Conservation (phyloP, 2,113 vertebrate species). For the Gadus chalcogrammus region DNA sequence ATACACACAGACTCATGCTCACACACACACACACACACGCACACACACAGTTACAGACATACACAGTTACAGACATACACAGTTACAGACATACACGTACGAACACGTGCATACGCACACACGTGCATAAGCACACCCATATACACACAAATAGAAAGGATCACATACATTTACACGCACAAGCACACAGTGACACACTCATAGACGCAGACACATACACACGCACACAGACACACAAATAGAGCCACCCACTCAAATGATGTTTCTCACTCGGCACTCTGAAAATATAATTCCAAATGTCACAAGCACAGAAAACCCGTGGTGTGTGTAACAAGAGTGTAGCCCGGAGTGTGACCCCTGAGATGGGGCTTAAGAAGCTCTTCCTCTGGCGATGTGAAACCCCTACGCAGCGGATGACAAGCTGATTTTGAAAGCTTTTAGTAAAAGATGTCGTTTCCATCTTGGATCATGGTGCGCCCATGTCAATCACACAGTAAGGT, state of each 20-base stretch:
- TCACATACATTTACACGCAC: not conserved
- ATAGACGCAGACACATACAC: not conserved
- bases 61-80: too few relatives aligned
- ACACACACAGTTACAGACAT: too few relatives aligned
- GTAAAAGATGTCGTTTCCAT: not conserved
- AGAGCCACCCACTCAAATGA: constrained; percentile 26
- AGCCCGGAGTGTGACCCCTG: constrained; percentile 18
- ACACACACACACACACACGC: too few relatives aligned
- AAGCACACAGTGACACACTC: not conserved
- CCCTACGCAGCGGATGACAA: not conserved
- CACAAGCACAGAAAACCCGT: constrained; percentile 9
- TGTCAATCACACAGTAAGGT: too few relatives aligned
- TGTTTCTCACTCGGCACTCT: constrained; percentile 21
- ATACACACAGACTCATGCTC: too few relatives aligned
- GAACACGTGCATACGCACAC: too few relatives aligned
- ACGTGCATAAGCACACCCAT: too few relatives aligned
- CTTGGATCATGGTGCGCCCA: too few relatives aligned
- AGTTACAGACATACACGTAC: too few relatives aligned
- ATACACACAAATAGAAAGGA: too few relatives aligned
- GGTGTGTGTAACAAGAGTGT: constrained; percentile 31
- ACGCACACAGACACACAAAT: not conserved
- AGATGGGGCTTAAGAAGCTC: not conserved
- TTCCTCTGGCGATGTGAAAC: not conserved
- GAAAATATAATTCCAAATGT: constrained; percentile 39
- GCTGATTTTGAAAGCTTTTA: not conserved